Conservation (phyloP, 2,888 invertebrate species). For the Nysson spinosus region DNA sequence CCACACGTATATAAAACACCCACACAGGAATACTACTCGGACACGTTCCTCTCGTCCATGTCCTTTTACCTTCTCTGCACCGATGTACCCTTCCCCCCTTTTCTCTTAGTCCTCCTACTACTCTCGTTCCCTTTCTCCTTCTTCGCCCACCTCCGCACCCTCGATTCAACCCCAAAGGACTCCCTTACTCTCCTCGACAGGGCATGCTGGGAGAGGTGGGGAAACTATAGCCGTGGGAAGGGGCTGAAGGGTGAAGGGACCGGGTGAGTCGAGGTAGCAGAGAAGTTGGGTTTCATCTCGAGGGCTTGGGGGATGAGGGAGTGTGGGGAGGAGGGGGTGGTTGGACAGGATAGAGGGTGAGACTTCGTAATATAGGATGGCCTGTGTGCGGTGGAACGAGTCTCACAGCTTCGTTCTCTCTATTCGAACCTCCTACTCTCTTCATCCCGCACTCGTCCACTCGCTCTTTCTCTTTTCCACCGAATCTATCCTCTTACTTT, state of each 20-base stretch:
- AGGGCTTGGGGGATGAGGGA: conserved; percentile 64
- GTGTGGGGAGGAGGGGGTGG: conserved; percentile 41
- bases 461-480: conserved; percentile 26
- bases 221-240: conserved; percentile 51
- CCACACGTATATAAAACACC: conserved; percentile 17
- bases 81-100: conserved; percentile 48
- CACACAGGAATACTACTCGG: conserved; percentile 63
- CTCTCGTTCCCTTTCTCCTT: conserved; percentile 23
- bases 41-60: conserved; percentile 72
- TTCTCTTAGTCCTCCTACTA: not conserved
- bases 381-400: conserved; percentile 73
- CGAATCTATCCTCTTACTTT: conserved; percentile 36
- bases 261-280: conserved; percentile 57
- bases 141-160: conserved; percentile 43
- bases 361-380: conserved; percentile 74
- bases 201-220: conserved; percentile 52
- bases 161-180: conserved; percentile 70
- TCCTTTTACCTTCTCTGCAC: conserved; percentile 68
- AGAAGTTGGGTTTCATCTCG: conserved; percentile 77
- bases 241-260: conserved; percentile 31
- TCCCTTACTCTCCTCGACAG: conserved; percentile 63
- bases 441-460: conserved; percentile 9
- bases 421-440: conserved; percentile 50
- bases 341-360: conserved; percentile 65
- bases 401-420: conserved; percentile 65